These are phyloP conservation scores for Priocnemis perturbator DNA, from an alignment of 2,888 invertebrate genomes.

Conservation along the genomic window DNA sequence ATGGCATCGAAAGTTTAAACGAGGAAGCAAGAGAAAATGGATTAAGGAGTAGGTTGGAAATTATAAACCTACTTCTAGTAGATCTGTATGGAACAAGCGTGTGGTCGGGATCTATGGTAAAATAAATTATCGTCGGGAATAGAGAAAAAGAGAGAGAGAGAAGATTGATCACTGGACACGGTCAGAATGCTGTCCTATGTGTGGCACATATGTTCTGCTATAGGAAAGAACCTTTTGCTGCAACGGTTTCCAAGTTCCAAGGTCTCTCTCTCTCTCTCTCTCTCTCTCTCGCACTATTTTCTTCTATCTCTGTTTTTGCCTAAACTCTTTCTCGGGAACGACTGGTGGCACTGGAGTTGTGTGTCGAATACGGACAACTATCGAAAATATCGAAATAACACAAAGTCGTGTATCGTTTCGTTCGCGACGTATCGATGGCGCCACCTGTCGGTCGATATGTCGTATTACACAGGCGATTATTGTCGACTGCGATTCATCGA, in stretches of 20 bases:
- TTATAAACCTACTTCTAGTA: too few species aligned
- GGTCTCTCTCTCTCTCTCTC: slow-evolving; percentile 37
- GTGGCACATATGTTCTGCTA: too few species aligned
- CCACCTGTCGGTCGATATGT: too few species aligned
- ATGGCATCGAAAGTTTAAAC: neutral
- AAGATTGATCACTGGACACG: neutral
- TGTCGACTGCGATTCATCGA: too few species aligned
- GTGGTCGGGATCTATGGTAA: neutral
- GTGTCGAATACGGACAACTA: neutral
- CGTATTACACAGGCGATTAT: too few species aligned
- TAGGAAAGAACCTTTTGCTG: neutral
- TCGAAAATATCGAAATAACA: neutral
- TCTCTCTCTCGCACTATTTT: slow-evolving; percentile 13
- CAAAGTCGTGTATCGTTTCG: neutral
- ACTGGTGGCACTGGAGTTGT: slow-evolving; percentile 38
- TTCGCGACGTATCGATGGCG: neutral
- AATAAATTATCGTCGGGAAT: too few species aligned
- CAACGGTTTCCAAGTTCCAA: slow-evolving; percentile 3
- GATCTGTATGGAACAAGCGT: slow-evolving; percentile 20
- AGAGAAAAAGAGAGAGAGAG: slow-evolving; percentile 26
- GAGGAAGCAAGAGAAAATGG: slow-evolving; percentile 23
- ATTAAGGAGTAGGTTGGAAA: neutral
- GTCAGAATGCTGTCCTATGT: too few species aligned
- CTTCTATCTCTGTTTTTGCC: slow-evolving; percentile 21
- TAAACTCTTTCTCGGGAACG: slow-evolving; percentile 32